These are phyloP conservation scores for Parnassius orleans DNA, from an alignment of 2,888 invertebrate genomes.

Conservation along the genomic window DNA sequence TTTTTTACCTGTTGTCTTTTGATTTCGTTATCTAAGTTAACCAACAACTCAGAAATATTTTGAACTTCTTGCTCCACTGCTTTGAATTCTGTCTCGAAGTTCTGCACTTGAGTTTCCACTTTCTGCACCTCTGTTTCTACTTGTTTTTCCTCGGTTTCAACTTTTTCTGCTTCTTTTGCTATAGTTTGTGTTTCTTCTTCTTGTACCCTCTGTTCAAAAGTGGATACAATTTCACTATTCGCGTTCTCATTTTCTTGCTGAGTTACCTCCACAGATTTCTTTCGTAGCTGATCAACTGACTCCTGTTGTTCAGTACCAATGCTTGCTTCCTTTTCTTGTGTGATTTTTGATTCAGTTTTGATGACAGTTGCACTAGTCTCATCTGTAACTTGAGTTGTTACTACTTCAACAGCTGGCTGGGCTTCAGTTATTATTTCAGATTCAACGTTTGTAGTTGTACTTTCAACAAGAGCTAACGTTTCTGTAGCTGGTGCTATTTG, in stretches of 20 bases:
- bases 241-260: slow-evolving; percentile 32
- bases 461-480: slow-evolving; percentile 17
- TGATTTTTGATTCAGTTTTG: neutral
- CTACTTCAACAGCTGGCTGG: slow-evolving; percentile 9
- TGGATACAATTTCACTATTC: slow-evolving; percentile 29
- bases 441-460: slow-evolving; percentile 2
- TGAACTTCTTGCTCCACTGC: slow-evolving; percentile 41
- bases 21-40: slow-evolving; percentile 54
- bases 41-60: slow-evolving; percentile 57
- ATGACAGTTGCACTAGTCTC: slow-evolving; percentile 16
- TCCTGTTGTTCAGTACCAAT: slow-evolving; percentile 9
- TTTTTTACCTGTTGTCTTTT: slow-evolving; percentile 51
- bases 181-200: slow-evolving; percentile 23
- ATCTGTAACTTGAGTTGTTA: slow-evolving; percentile 6
- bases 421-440: neutral
- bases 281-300: slow-evolving; percentile 1
- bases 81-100: slow-evolving; percentile 32
- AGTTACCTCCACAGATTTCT: slow-evolving; percentile 21
- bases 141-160: slow-evolving; percentile 32
- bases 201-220: slow-evolving; percentile 15
- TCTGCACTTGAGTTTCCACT: slow-evolving; percentile 26
- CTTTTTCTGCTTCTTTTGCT: slow-evolving; percentile 25
- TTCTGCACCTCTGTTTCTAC: slow-evolving; percentile 28
- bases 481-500: slow-evolving; percentile 29
- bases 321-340: slow-evolving; percentile 4